Conservation (phyloP, 2,888 invertebrate species). For the Lepidocyrtinus sp. region DNA sequence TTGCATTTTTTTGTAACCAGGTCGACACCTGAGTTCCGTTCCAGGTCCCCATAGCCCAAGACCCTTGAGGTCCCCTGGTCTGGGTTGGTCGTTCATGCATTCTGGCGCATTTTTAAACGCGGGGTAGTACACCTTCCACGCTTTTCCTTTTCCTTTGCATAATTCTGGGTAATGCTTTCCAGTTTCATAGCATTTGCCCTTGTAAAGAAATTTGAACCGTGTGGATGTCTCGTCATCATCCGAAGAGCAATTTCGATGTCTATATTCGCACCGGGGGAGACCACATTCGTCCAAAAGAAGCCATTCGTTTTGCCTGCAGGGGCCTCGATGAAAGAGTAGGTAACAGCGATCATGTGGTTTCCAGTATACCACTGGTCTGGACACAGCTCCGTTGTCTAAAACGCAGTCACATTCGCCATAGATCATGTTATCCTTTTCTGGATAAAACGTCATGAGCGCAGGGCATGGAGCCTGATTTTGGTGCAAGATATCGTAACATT, state of each 20-base stretch:
- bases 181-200: constrained; percentile 50
- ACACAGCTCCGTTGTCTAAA: not conserved
- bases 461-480: not conserved
- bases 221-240: not conserved
- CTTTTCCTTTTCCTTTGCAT: constrained; percentile 2
- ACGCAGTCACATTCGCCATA: constrained; percentile 39
- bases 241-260: constrained; percentile 24
- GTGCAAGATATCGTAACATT: constrained; percentile 6
- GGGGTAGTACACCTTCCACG: constrained; percentile 22
- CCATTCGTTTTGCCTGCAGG: constrained; percentile 39
- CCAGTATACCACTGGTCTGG: constrained; percentile 36
- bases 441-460: constrained; percentile 16
- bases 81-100: constrained; percentile 8
- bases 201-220: constrained; percentile 44
- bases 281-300: constrained; percentile 14
- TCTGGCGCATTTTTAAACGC: not conserved
- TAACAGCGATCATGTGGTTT: constrained; percentile 33
- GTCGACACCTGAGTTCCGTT: constrained; percentile 41
- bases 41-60: constrained; percentile 20
- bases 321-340: constrained; percentile 17
- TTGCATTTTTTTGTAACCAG: constrained; percentile 54
- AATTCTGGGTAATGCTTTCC: constrained; percentile 23
- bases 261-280: constrained; percentile 17
- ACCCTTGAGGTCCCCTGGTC: not conserved
- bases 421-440: not conserved